A percentile compares a stretch with the other conserved stretches of the same genome.
Conservation (phyloP, 1,140 invertebrate genomes). For the Lasaia peninsularis region DNA sequence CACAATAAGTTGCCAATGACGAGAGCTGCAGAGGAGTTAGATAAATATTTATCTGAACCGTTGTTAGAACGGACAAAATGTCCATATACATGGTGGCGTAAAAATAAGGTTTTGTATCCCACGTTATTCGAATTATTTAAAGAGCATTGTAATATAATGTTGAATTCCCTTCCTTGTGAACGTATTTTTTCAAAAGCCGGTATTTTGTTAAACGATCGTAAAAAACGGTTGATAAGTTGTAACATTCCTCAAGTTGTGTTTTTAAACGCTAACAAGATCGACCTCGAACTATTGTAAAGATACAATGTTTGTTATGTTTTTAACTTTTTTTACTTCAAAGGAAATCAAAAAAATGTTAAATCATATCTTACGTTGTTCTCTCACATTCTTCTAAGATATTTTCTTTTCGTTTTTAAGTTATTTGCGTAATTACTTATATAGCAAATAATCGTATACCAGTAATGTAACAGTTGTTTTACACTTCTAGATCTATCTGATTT, state of each 20-base stretch:
- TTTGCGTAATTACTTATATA: too few species aligned
- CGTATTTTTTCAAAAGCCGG: background rate
- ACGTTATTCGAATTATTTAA: background rate
- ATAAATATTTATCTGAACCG: background rate
- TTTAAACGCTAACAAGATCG: background rate
- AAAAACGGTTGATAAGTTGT: background rate
- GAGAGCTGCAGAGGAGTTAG: background rate
- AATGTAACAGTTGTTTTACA: too few species aligned
- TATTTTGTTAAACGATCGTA: background rate
- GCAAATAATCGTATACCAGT: too few species aligned
- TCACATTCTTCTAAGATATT: too few species aligned
- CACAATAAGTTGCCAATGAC: background rate
- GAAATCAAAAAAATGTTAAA: too few species aligned
- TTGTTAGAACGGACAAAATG: background rate
- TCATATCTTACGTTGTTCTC: too few species aligned
- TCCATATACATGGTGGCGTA: background rate
- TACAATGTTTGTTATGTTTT: too few species aligned
- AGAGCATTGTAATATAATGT: constrained; percentile 5
- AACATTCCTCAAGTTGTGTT: background rate
- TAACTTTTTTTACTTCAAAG: too few species aligned
- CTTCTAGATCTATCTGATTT: too few species aligned
- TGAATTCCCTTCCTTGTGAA: background rate
- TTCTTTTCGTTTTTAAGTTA: too few species aligned
- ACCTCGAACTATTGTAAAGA: too few species aligned
- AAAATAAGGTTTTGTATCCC: background rate